A percentile compares a stretch with the other conserved stretches of the same genome.
These are phyloP conservation scores for Hylaeus anthracinus DNA, from an alignment of 1,140 invertebrate genomes.

Conservation along the genomic window DNA sequence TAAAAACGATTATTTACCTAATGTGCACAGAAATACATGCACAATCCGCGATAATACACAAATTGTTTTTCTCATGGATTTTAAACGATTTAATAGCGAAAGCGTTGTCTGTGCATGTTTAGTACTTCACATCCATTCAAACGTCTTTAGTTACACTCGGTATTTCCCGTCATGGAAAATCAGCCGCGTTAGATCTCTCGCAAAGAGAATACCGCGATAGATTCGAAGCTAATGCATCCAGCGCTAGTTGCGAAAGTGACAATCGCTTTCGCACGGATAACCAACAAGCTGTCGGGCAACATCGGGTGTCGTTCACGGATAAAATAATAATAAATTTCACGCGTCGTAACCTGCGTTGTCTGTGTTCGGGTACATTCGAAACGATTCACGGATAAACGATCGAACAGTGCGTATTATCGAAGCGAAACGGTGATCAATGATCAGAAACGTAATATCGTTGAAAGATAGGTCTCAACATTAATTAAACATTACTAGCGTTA, in stretches of 20 bases:
- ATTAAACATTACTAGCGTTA: slow-evolving; percentile 40
- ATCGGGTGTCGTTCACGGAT: slow-evolving; percentile 1
- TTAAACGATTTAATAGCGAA: too few species aligned
- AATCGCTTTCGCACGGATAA: not conserved
- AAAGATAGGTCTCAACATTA: slow-evolving; percentile 43
- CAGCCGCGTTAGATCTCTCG: not conserved
- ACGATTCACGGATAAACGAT: not conserved
- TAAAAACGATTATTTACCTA: too few species aligned
- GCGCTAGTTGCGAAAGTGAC: not conserved
- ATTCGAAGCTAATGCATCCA: not conserved
- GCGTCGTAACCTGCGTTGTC: not conserved
- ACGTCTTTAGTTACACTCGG: too few species aligned
- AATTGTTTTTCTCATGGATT: too few species aligned
- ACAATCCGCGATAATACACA: too few species aligned
- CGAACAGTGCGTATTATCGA: slow-evolving; percentile 7
- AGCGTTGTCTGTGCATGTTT: too few species aligned
- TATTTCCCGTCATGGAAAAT: too few species aligned
- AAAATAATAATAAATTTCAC: slow-evolving; percentile 33
- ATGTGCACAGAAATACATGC: too few species aligned
- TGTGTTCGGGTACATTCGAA: too few species aligned
- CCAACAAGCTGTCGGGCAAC: not conserved
- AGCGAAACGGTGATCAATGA: slow-evolving; percentile 31
- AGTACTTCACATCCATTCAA: too few species aligned
- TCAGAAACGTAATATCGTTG: slow-evolving; percentile 25
- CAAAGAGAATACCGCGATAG: not conserved